Percentiles rank a stretch among this genome's conserved stretches.
phyloP scores from a whole-genome alignment of 2,888 invertebrate genomes.

The Leptinotarsa juncta region DNA sequence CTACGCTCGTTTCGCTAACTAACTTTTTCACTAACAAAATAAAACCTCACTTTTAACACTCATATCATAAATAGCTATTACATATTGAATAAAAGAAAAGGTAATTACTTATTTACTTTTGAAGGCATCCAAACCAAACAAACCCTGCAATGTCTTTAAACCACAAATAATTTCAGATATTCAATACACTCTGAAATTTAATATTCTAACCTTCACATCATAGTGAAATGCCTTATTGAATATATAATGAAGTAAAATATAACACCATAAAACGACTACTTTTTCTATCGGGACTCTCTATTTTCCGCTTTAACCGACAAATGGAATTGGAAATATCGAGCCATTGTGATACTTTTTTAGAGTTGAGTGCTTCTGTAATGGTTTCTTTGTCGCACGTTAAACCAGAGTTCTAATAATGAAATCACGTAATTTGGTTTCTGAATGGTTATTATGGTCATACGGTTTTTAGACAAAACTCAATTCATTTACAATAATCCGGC shows the following conservation, averaged over 20 bases:
- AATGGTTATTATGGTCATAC: slow-evolving; percentile 31
- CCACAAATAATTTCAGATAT: neutral
- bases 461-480: slow-evolving; percentile 30
- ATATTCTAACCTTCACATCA: neutral
- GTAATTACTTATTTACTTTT: too few species aligned
- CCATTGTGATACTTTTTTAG: neutral
- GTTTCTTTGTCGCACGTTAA: slow-evolving; percentile 19
- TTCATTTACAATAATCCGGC: slow-evolving; percentile 32
- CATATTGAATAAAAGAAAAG: too few species aligned
- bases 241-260: slow-evolving; percentile 5
- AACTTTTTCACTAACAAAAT: too few species aligned
- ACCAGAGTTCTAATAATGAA: slow-evolving; percentile 34
- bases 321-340: neutral
- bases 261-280: slow-evolving; percentile 4
- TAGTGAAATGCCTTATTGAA: neutral
- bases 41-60: too few species aligned
- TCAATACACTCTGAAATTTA: neutral
- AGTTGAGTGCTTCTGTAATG: slow-evolving; percentile 8
- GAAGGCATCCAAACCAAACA: too few species aligned
- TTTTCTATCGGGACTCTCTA: neutral
- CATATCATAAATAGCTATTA: too few species aligned
- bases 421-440: slow-evolving; percentile 37
- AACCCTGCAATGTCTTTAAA: too few species aligned
- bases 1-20: too few species aligned
- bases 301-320: slow-evolving; percentile 18